Conservation (phyloP, 2,888 invertebrate genomes). For the Lepas anatifera region DNA sequence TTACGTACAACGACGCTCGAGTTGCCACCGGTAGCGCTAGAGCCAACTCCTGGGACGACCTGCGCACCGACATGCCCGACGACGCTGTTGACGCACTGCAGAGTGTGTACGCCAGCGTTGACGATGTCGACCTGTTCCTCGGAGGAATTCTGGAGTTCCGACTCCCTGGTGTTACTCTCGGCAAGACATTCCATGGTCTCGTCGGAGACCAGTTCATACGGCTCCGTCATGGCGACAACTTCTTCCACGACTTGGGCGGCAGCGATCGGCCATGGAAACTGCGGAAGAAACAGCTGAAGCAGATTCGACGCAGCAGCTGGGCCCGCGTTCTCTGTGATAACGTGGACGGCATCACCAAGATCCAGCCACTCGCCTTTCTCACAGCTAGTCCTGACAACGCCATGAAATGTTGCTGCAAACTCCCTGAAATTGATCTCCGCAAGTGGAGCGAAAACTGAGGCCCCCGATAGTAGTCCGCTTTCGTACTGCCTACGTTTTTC, state of each 20-base stretch:
- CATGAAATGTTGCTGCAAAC: too few species aligned
- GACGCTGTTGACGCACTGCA: not conserved
- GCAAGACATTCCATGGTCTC: conserved; percentile 64
- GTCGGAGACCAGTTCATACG: conserved; percentile 66
- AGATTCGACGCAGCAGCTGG: conserved; percentile 47
- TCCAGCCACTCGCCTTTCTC: not conserved
- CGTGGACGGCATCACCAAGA: conserved; percentile 2
- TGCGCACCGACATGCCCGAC: conserved; percentile 15
- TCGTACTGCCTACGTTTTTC: too few species aligned
- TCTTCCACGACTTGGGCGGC: conserved; percentile 64
- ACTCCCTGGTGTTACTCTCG: conserved; percentile 52
- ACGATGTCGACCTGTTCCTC: conserved; percentile 70
- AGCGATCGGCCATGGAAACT: conserved; percentile 35
- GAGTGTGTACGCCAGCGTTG: conserved; percentile 47
- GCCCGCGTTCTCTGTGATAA: conserved; percentile 62
- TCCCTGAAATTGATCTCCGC: too few species aligned
- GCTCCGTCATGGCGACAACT: conserved; percentile 66
- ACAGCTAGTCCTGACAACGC: too few species aligned
- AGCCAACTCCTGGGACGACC: conserved; percentile 17
- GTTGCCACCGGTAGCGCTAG: conserved; percentile 14
- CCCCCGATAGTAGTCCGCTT: too few species aligned
- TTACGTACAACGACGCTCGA: conserved; percentile 19
- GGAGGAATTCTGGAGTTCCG: conserved; percentile 62
- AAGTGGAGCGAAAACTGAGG: too few species aligned
- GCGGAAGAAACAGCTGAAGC: conserved; percentile 44